Evolutionary conservation across 2,113 vertebrate genomes (phyloP), one percentile per base, ranked within the genome.

Genomic region (Tragulus kanchil): DNA sequence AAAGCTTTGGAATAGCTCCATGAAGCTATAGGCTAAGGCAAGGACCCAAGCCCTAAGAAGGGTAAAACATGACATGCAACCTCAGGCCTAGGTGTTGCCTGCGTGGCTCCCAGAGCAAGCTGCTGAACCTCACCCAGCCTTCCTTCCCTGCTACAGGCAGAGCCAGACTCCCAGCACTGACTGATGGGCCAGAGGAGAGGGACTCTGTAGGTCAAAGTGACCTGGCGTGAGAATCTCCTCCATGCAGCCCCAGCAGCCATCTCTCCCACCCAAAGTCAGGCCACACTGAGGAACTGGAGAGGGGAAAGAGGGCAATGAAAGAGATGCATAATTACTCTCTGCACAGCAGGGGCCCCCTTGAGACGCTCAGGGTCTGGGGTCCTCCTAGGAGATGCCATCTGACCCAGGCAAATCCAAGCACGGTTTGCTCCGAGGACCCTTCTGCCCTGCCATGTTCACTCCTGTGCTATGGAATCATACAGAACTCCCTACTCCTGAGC

Each of bases 401-500:
- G n/a, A 83, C 42, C 48, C 9, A 86, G 65, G 26, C 77, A 89
- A 50, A 59, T 50, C 73, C 64, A 1, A 26, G 45, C 58, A 62
- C 85, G 69, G 26, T n/a, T n/a, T 14, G 21, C n/a, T 45, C 59
- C 59, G 73, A 81, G 89, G 69, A 69, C 2, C 7, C 26, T 58
- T 89, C 42, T 89, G 89, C 16, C 58, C 42, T 26, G 45, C 1
- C 6, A 15, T 50, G 16, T 64, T 52, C 36, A 56, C 59, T 77
- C 75, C 65, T 69, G 36, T 23, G 19, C 10, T 78, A 54, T 5
- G 31, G 19, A 95, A 54, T 89, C 82, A 93, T 50, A 88, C n/a
- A 23, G 25, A 58, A 13, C 48, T 82, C 84, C 92, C 42, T 86
- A 56, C 62, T 86, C 78, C 91, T 93, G 31, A 97, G 54, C n/a